phyloP scores from a whole-genome alignment of 1,140 invertebrate genomes.

The Drosophila kikkawai region DNA sequence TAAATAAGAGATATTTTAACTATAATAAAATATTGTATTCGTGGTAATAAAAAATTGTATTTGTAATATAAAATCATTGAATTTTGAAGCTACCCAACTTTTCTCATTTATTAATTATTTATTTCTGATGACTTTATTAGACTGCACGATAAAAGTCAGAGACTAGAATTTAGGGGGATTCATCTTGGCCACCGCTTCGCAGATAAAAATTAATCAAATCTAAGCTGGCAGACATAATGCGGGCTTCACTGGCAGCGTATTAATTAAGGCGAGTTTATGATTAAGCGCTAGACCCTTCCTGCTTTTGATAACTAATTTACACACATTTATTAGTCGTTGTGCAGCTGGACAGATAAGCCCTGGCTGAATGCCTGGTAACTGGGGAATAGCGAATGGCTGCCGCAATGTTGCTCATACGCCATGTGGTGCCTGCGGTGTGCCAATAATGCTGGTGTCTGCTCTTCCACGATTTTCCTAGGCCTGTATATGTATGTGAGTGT shows the following conservation, averaged over 20 bases:
- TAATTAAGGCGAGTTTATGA: slow-evolving; percentile 79
- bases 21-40: not conserved
- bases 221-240: slow-evolving; percentile 43
- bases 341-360: slow-evolving; percentile 68
- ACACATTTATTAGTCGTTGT: slow-evolving; percentile 77
- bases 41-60: not conserved
- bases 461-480: slow-evolving; percentile 15
- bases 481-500: slow-evolving; percentile 1
- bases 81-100: too few species aligned
- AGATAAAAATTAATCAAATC: slow-evolving; percentile 49
- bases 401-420: slow-evolving; percentile 66
- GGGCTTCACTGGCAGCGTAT: slow-evolving; percentile 52
- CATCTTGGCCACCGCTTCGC: slow-evolving; percentile 9
- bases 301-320: slow-evolving; percentile 75
- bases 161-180: not conserved
- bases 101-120: not conserved
- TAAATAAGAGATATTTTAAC: too few species aligned
- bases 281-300: slow-evolving; percentile 49
- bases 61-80: not conserved
- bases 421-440: slow-evolving; percentile 60
- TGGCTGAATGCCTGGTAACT: slow-evolving; percentile 26
- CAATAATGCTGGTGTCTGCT: slow-evolving; percentile 54
- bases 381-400: slow-evolving; percentile 24
- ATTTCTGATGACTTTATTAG: not conserved
- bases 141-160: not conserved